Conservation (phyloP, 2,888 invertebrate species). For the Ecdyonurus torrentis region DNA sequence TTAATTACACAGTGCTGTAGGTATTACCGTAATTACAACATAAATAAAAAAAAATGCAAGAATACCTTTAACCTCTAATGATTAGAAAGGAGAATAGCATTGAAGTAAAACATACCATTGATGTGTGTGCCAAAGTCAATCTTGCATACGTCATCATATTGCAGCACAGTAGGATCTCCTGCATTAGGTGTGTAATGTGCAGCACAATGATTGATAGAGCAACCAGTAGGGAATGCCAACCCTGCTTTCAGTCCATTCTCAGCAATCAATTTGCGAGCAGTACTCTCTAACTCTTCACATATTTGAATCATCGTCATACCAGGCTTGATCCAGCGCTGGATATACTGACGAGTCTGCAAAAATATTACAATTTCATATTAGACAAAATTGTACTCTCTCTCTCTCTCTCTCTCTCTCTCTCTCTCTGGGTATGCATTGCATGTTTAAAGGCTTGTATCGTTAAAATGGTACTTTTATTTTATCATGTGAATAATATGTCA, state of each 20-base stretch:
- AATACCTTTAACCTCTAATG: too few species aligned
- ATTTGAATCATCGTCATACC: constrained; percentile 99
- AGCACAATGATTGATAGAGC: constrained; percentile 97
- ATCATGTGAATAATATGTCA: too few species aligned
- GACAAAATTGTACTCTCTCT: too few species aligned
- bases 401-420: too few species aligned
- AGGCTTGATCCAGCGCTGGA: constrained; percentile 87
- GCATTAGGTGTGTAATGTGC: constrained; percentile 99
- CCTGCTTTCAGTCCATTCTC: constrained; percentile 93
- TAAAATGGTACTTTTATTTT: too few species aligned
- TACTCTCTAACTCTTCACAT: constrained; percentile 88
- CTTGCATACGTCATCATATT: constrained; percentile 95
- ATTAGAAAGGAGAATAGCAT: not conserved
- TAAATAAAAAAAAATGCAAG: too few species aligned
- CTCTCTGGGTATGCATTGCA: too few species aligned
- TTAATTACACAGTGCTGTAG: too few species aligned
- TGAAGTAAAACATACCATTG: constrained; percentile 43
- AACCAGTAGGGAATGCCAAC: constrained; percentile 91
- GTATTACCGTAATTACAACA: too few species aligned
- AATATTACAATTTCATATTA: too few species aligned
- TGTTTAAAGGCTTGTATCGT: too few species aligned
- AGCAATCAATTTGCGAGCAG: constrained; percentile 76
- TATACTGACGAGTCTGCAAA: constrained; percentile 68
- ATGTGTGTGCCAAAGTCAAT: constrained; percentile 98
- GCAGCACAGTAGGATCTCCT: constrained; percentile 86